phyloP scores from a whole-genome alignment of 2,113 vertebrate genomes.

The Bostrychus sinensis region DNA sequence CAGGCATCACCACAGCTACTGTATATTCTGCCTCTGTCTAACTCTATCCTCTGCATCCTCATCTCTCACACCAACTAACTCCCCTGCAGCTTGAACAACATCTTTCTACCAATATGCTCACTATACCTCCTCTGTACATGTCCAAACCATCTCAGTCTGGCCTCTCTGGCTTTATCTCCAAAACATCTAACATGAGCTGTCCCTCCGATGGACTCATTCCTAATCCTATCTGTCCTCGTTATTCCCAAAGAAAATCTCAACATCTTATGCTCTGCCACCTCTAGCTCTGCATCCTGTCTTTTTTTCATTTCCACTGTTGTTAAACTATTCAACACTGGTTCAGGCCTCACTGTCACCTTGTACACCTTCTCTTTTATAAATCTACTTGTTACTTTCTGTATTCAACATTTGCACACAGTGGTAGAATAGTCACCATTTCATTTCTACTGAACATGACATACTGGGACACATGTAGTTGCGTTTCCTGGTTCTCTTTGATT shows the following conservation, averaged over 20 bases:
- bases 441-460: too few relatives aligned
- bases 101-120: neutral
- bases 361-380: too few relatives aligned
- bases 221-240: neutral
- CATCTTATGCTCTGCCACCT: neutral
- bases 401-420: too few relatives aligned
- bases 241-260: neutral
- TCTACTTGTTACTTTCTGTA: too few relatives aligned
- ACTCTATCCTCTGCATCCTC: too few relatives aligned
- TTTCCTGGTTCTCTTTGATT: constrained; percentile 51
- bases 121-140: neutral
- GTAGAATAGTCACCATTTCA: too few relatives aligned
- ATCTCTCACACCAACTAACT: too few relatives aligned
- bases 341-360: too few relatives aligned
- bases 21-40: too few relatives aligned
- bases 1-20: too few relatives aligned
- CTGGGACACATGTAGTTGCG: too few relatives aligned
- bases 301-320: neutral
- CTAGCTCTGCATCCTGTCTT: neutral
- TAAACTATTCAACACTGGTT: constrained; percentile 10
- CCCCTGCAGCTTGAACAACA: too few relatives aligned
- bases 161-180: neutral
- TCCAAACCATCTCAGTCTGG: neutral
- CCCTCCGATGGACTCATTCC: neutral
- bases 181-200: neutral